phyloP scores from a whole-genome alignment of 2,113 vertebrate genomes.

The Dendrocopos noguchii region DNA sequence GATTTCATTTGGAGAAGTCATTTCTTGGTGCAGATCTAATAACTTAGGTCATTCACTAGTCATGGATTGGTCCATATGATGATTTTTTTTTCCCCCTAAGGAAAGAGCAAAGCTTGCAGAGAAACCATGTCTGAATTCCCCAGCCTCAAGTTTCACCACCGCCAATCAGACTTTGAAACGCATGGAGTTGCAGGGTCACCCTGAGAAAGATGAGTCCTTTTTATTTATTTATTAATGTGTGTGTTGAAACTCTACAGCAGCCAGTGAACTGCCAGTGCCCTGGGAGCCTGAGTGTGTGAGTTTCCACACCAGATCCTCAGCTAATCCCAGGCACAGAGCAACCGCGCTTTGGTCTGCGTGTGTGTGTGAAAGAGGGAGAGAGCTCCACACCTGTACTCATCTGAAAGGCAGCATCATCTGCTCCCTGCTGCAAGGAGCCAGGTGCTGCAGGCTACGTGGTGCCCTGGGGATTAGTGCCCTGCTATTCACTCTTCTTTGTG shows the following conservation, averaged over 20 bases:
- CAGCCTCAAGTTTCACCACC: background rate
- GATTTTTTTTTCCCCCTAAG: background rate
- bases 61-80: background rate
- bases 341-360: background rate
- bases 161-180: background rate
- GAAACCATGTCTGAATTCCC: background rate
- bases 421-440: background rate
- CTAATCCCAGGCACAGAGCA: background rate
- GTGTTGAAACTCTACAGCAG: background rate
- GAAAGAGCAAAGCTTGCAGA: background rate
- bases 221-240: background rate
- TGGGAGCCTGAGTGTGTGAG: background rate
- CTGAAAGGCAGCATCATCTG: slow-evolving; percentile 28
- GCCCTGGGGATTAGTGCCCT: slow-evolving; percentile 45
- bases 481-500: slow-evolving; percentile 38
- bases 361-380: background rate
- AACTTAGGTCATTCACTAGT: background rate
- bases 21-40: background rate
- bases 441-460: slow-evolving; percentile 9
- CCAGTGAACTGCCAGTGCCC: background rate
- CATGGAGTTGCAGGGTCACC: background rate
- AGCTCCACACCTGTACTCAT: slow-evolving; percentile 14
- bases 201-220: background rate
- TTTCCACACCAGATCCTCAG: background rate
- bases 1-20: background rate